Evolutionary conservation across 2,113 vertebrate species (phyloP).

Genomic region (Galbula dea): DNA sequence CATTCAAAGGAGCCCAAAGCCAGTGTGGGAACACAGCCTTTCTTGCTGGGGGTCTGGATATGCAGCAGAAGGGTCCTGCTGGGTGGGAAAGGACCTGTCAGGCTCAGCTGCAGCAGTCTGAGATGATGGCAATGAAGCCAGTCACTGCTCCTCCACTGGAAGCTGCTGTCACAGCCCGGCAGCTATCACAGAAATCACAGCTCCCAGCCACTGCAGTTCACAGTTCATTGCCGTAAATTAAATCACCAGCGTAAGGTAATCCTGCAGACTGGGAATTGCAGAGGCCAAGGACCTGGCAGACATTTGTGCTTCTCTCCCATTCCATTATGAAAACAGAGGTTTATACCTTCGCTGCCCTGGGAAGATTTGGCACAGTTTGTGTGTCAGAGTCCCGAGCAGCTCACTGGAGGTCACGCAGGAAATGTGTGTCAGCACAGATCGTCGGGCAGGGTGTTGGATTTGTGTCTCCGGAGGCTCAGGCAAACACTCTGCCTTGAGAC

Average conservation of each 20-base stretch:
- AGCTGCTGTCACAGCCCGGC: neutral
- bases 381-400: neutral
- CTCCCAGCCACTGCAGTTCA: neutral
- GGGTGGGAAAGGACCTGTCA: neutral
- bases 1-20: neutral
- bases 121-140: neutral
- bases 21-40: accelerated
- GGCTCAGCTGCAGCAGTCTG: accelerated
- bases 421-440: neutral
- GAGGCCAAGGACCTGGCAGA: neutral
- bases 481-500: accelerated
- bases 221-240: neutral
- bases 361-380: neutral
- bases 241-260: neutral
- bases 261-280: neutral
- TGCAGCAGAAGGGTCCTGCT: accelerated
- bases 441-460: neutral
- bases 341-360: accelerated
- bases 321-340: neutral
- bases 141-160: neutral
- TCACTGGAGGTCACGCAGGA: neutral
- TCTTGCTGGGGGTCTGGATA: neutral
- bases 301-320: neutral
- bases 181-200: neutral
- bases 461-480: neutral